These are phyloP conservation scores for Anagyrus pseudococci DNA, from an alignment of 2,888 invertebrate species.

Conservation along the genomic window DNA sequence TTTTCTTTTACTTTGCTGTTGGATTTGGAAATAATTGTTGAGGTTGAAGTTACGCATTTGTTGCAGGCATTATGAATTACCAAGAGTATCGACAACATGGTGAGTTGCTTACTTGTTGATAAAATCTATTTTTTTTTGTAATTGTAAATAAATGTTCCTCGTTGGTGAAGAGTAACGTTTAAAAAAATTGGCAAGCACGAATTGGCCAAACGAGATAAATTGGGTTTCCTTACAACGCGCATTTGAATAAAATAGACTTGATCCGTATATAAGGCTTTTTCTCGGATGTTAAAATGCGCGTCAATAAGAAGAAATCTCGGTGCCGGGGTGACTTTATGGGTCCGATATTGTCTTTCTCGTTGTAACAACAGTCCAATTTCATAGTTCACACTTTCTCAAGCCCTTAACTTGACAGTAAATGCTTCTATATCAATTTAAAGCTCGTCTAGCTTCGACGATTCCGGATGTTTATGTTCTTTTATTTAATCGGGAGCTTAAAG, in stretches of 20 bases:
- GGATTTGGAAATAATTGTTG: not conserved
- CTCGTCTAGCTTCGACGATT: slow-evolving; percentile 8
- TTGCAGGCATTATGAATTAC: slow-evolving; percentile 51
- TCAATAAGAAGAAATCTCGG: slow-evolving; percentile 47
- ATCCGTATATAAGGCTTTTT: slow-evolving; percentile 1
- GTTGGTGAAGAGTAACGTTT: not conserved
- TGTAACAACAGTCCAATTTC: slow-evolving; percentile 1
- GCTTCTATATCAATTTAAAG: slow-evolving; percentile 32
- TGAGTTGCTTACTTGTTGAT: slow-evolving; percentile 43
- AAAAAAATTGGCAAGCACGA: not conserved
- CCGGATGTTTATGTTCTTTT: slow-evolving; percentile 25
- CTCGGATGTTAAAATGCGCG: slow-evolving; percentile 37
- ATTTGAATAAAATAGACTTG: slow-evolving; percentile 32
- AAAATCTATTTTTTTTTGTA: not conserved
- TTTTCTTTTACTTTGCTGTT: slow-evolving; percentile 1
- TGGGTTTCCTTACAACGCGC: slow-evolving; percentile 21
- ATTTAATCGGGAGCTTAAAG: slow-evolving; percentile 22
- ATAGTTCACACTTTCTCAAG: slow-evolving; percentile 21
- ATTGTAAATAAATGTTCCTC: not conserved
- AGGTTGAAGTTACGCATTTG: not conserved
- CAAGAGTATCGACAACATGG: slow-evolving; percentile 59
- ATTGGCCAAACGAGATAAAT: slow-evolving; percentile 31
- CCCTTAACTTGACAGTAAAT: slow-evolving; percentile 40
- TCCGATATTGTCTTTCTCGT: slow-evolving; percentile 43
- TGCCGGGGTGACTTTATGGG: slow-evolving; percentile 45